Base-by-base conservation (phyloP, 2,113 vertebrate species). In the Meles meles region DNA sequence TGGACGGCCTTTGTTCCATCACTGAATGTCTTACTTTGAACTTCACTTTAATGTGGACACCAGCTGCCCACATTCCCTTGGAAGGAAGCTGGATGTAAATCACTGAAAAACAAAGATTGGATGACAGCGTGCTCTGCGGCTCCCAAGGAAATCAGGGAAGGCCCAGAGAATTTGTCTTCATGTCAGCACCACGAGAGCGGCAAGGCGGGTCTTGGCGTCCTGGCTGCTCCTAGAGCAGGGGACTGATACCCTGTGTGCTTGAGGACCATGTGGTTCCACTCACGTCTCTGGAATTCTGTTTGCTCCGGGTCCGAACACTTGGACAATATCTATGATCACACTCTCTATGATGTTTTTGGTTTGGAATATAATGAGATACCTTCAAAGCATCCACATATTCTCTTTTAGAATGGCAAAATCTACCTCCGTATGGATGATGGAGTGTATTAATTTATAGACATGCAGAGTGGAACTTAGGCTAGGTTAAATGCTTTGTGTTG, bases 81-180 rank as follows among this genome's bases (percentile, higher is more conserved):
- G 44, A 95, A 81, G 80, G 65, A 92, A 49, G 27, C 49, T 95
- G 72, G 79, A 11, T 79, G 47, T 89, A 86, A 97, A 71, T 92
- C 59, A 72, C 29, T 47, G 80, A 90, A 37, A 67, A 71, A 49
- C 8, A 37, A 31, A 47, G 85, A 76, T 14, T 57, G 42, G 39
- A 49, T 49, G 76, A 9, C 47, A 49, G 77, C 59, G 81, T 85
- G 65, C 86, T 63, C n/a, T 9, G 47, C 8, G 23, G 77, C 23
- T 57, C 34, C 77, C 39, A 27, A 49, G 37, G 27, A 88, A 49
- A 44, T 84, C 65, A 63, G 49, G 23, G 23, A 37, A 49, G 44
- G 55, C 61, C 67, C 0, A 1, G 17, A 17, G 59, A 95, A 17
- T 80, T 34, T 14, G 37, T 57, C 85, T 65, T 83, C 29, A 27